Evolutionary conservation across 2,797 vertebrate genomes (phyloP), one percentile per base, ranked within the genome.

Genomic region (Manis javanica): DNA sequence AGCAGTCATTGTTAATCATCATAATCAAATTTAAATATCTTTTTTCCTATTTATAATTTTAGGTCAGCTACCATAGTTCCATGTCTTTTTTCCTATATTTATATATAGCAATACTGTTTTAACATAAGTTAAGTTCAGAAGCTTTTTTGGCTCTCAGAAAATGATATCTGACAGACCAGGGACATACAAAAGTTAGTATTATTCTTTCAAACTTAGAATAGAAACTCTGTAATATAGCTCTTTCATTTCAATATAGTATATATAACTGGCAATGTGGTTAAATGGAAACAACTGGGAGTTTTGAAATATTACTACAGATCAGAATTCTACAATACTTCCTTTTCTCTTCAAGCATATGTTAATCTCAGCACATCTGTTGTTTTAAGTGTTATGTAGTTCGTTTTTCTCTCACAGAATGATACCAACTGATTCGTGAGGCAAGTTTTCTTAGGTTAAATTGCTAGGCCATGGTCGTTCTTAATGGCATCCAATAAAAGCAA

Each of bases 121-220:
- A 85, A 71, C 77, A 55, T 78, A 55, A 74, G 77, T 72, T 37
- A 85, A 14, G 13, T 77, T 77, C 63, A 68, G 64, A 88, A 91
- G 31, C 23, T 77, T 78, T 37, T 46, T 77, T 94, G n/a, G 42
- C 78, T 93, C 91, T 78, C 63, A 91, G 61, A 88, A 55, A 94
- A 91, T 13, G 59, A 59, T 34, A 72, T 78, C 24, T 90, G 78
- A 64, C 31, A 93, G 66, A 72, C 64, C 4, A 85, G 7, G 49
- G 42, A 82, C 42, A 82, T n/a, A 61, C 1, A 39, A 69, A 79
- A 72, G 53, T 94, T 63, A 95, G 55, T 72, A 42, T 19, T 49
- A 34, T 85, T 86, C 68, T 86, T 96, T 72, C n/a, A 90, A 24
- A 88, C 31, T 83, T 53, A 74, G 37, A 85, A 64, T 39, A 59